Percentiles rank a stretch among this genome's conserved stretches.
phyloP scores from a whole-genome alignment of 2,888 invertebrate genomes.

The Drosophila niveifrons region DNA sequence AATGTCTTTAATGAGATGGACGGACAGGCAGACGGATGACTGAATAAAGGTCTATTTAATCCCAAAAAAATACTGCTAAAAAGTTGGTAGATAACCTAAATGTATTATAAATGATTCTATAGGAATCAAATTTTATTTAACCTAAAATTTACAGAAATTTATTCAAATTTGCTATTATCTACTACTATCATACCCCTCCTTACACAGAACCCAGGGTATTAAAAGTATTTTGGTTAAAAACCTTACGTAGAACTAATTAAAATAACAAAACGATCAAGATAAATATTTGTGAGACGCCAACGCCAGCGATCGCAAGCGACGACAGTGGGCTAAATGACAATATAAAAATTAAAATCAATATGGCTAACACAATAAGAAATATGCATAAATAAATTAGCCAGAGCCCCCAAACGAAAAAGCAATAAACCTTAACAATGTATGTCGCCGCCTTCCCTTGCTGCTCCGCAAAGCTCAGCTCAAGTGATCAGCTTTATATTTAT shows the following conservation, averaged over 20 bases:
- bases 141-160: too few species aligned
- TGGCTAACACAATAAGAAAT: slow-evolving; percentile 30
- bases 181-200: not conserved
- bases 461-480: not conserved
- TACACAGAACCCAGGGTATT: not conserved
- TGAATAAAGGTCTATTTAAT: too few species aligned
- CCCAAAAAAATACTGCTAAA: too few species aligned
- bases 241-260: slow-evolving; percentile 70
- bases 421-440: slow-evolving; percentile 48
- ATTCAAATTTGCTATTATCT: too few species aligned
- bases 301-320: slow-evolving; percentile 56
- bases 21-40: too few species aligned
- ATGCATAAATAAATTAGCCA: slow-evolving; percentile 72
- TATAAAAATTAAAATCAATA: slow-evolving; percentile 64
- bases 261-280: slow-evolving; percentile 76
- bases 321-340: slow-evolving; percentile 62
- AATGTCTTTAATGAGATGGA: too few species aligned
- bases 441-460: not conserved
- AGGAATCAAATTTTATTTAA: too few species aligned
- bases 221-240: slow-evolving; percentile 20
- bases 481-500: slow-evolving; percentile 12
- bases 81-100: too few species aligned
- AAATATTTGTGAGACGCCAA: slow-evolving; percentile 53
- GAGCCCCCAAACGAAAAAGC: slow-evolving; percentile 31
- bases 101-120: too few species aligned